phyloP scores from a whole-genome alignment of 2,888 invertebrate species.

The Marasmarcha lunaedactyla region DNA sequence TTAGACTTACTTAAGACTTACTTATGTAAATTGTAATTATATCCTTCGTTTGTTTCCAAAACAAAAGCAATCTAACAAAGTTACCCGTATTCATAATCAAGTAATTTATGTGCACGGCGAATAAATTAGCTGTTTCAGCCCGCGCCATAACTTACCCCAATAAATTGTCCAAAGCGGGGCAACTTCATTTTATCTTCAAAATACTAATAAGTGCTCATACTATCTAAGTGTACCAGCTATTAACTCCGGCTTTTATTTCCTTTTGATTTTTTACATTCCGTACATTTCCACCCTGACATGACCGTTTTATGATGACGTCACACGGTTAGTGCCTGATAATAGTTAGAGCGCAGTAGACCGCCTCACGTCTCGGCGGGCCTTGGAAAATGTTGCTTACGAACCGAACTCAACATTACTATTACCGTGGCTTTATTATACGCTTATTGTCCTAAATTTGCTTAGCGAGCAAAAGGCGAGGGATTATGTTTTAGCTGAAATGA shows the following conservation, averaged over 20 bases:
- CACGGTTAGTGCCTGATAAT: slow-evolving; percentile 47
- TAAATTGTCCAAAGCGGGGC: slow-evolving; percentile 68
- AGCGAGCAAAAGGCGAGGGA: slow-evolving; percentile 5
- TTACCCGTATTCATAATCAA: slow-evolving; percentile 69
- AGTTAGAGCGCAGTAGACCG: slow-evolving; percentile 23
- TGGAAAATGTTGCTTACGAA: slow-evolving; percentile 33
- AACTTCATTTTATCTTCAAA: slow-evolving; percentile 68
- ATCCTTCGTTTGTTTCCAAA: not conserved
- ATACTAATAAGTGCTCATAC: slow-evolving; percentile 65
- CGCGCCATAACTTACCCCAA: slow-evolving; percentile 70
- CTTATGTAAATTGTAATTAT: slow-evolving; percentile 2
- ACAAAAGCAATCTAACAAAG: slow-evolving; percentile 1
- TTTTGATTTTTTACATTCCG: slow-evolving; percentile 28
- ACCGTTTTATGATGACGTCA: slow-evolving; percentile 53
- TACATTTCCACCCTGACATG: slow-evolving; percentile 45
- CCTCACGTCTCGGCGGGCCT: slow-evolving; percentile 22
- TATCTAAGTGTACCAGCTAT: slow-evolving; percentile 36
- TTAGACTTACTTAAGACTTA: no score
- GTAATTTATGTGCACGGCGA: slow-evolving; percentile 71
- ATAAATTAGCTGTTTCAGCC: slow-evolving; percentile 67
- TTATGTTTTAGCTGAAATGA: no score
- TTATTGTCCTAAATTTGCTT: slow-evolving; percentile 18
- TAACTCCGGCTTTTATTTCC: slow-evolving; percentile 25
- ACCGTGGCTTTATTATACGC: slow-evolving; percentile 24
- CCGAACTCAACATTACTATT: slow-evolving; percentile 24